These are phyloP conservation scores for Antigone vipio DNA, from an alignment of 2,113 vertebrate species.

Conservation along the genomic window DNA sequence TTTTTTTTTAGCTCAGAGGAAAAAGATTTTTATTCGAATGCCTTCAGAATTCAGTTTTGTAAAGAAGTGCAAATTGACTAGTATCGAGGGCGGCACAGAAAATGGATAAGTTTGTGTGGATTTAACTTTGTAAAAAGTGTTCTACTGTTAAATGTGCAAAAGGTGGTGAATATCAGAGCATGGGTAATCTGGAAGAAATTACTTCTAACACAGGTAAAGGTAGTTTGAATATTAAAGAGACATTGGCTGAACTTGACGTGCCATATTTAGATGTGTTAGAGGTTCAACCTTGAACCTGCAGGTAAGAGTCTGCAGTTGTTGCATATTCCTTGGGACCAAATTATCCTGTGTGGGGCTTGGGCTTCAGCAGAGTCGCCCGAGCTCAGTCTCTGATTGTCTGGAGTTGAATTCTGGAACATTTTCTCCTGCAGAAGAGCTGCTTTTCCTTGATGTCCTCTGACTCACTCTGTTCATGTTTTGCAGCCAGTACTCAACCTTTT, in stretches of 20 bases:
- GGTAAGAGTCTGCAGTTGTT: background rate
- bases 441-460: background rate
- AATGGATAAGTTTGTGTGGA: background rate
- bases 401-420: background rate
- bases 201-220: background rate
- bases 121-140: background rate
- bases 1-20: background rate
- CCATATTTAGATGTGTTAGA: background rate
- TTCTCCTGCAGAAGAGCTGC: background rate
- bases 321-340: background rate
- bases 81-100: background rate
- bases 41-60: background rate
- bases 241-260: background rate
- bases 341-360: background rate
- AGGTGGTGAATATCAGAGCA: background rate
- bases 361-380: background rate
- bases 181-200: background rate
- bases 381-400: background rate
- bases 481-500: background rate
- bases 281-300: background rate
- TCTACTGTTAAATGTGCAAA: background rate
- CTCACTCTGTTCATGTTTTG: background rate
- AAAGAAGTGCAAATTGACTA: background rate
- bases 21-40: background rate
- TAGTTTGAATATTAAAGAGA: background rate